These are phyloP conservation scores for Pteronotus mesoamericanus DNA, from an alignment of 2,797 vertebrate genomes.

Conservation along the genomic window DNA sequence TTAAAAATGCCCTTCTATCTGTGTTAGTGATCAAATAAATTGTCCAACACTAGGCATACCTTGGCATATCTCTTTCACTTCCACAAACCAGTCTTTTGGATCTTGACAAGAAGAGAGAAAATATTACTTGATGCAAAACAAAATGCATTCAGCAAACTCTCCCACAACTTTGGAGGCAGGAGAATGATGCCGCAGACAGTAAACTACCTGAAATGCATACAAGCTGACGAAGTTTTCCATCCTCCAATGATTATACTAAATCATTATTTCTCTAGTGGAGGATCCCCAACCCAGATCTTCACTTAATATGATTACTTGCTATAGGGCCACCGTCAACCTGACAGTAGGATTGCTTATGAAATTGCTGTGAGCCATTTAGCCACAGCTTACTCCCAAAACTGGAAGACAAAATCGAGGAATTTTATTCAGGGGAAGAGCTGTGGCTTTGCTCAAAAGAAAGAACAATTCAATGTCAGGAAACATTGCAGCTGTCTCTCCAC, in stretches of 20 bases:
- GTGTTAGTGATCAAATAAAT: background rate
- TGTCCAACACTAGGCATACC: background rate
- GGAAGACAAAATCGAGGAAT: constrained; percentile 52
- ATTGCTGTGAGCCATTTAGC: constrained; percentile 50
- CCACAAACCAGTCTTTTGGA: constrained; percentile 40
- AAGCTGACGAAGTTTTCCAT: constrained; percentile 71
- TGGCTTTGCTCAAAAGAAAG: constrained; percentile 25
- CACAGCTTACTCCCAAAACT: constrained; percentile 34
- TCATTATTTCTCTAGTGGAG: constrained; percentile 68
- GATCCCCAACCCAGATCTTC: constrained; percentile 61
- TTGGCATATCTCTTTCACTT: constrained; percentile 20
- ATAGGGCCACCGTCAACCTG: constrained; percentile 40
- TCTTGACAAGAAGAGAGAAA: constrained; percentile 65
- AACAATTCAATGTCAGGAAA: constrained; percentile 26
- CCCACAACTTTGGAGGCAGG: constrained; percentile 26
- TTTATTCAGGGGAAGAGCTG: constrained; percentile 50
- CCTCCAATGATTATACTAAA: constrained; percentile 67
- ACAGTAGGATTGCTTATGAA: constrained; percentile 45
- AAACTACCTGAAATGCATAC: constrained; percentile 63
- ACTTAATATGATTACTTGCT: constrained; percentile 64
- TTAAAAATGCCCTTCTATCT: background rate
- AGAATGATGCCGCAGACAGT: constrained; percentile 33
- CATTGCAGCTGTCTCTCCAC: background rate
- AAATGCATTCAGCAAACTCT: constrained; percentile 61
- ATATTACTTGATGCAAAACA: constrained; percentile 50